Base-by-base conservation (phyloP, 2,113 vertebrate species). In the Puntigrus tetrazona region DNA sequence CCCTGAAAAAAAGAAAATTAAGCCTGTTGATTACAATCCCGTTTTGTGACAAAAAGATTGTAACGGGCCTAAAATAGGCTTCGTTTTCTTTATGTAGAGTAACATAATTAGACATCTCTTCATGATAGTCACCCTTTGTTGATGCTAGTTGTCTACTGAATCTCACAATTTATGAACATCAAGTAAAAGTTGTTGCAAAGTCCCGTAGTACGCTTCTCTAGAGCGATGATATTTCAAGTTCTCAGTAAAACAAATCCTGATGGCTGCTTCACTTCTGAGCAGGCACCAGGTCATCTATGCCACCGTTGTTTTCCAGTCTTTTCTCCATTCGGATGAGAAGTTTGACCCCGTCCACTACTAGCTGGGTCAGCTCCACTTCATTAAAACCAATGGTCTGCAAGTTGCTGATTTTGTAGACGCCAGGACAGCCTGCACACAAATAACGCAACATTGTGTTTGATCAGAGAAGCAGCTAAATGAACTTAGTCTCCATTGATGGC, bases 341-440 rank as follows among this genome's bases (percentile, higher is more conserved):
- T 69, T 93, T 93, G 78, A 93, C 92, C 0, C 91, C 94, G 1
- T 94, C 94, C 81, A 94, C 92, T 84, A 93, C 89, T 67, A 93
- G 75, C 92, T 94, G 93, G 3, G 89, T 88, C 61, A 93, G 89
- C 13, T 25, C 87, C 31, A 94, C 93, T 78, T 94, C 93, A 1
- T 61, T 92, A 36, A 84, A 67, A 52, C 94, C 94, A 4, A 93
- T 93, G 57, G 92, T 93, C 1, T 84, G 85, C 10, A 34, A 55
- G 14, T 94, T 94, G 61, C 83, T 86, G 57, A 91, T 81, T 38
- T 81, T 83, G 36, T 84, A 91, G 72, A 87, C 31, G 7, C 70
- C 86, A 0, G 50, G 31, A 4, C 43, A 75, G 81, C 80, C 91
- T 92, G 67, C 73, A 36, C 9, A 8, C 29, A 38, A 13, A n/a